These are phyloP conservation scores for Dufourea novaeangliae DNA, from an alignment of 1,140 invertebrate genomes.

Conservation along the genomic window DNA sequence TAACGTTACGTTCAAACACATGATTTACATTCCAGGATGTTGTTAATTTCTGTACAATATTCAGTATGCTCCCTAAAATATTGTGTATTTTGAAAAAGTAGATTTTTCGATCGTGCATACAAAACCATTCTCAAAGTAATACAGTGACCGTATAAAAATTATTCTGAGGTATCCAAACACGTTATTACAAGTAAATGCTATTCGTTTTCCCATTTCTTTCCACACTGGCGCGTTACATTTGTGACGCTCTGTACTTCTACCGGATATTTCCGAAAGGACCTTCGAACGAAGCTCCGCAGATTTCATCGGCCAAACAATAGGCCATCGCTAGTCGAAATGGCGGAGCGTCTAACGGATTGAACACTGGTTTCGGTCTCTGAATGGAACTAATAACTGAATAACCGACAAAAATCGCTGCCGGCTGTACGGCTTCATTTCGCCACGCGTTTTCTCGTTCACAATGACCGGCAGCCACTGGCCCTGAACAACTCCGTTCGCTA, in stretches of 20 bases:
- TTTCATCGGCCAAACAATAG: constrained; percentile 44
- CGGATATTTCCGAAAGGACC: neutral
- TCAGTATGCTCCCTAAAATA: too few relatives aligned
- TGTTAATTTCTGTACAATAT: too few relatives aligned
- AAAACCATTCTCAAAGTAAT: too few relatives aligned
- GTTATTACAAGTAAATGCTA: too few relatives aligned
- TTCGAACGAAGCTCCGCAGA: constrained; percentile 17
- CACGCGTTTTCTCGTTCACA: constrained; percentile 69
- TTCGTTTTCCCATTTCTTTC: neutral
- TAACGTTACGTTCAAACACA: too few relatives aligned
- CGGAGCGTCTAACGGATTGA: constrained; percentile 54
- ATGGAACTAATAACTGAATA: constrained; percentile 80
- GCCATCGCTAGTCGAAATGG: constrained; percentile 31
- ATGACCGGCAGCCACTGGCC: constrained; percentile 65
- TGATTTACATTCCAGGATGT: too few relatives aligned
- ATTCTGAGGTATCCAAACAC: too few relatives aligned
- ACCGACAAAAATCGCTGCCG: constrained; percentile 79
- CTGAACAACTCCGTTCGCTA: constrained; percentile 50
- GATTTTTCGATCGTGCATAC: too few relatives aligned
- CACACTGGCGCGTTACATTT: neutral
- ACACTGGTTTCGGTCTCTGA: constrained; percentile 71
- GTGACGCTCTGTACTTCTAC: neutral
- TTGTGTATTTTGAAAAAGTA: too few relatives aligned
- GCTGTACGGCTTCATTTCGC: constrained; percentile 78
- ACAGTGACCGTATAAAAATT: too few relatives aligned